phyloP scores from a whole-genome alignment of 1,140 invertebrate genomes.

The Drosophila seguyi region DNA sequence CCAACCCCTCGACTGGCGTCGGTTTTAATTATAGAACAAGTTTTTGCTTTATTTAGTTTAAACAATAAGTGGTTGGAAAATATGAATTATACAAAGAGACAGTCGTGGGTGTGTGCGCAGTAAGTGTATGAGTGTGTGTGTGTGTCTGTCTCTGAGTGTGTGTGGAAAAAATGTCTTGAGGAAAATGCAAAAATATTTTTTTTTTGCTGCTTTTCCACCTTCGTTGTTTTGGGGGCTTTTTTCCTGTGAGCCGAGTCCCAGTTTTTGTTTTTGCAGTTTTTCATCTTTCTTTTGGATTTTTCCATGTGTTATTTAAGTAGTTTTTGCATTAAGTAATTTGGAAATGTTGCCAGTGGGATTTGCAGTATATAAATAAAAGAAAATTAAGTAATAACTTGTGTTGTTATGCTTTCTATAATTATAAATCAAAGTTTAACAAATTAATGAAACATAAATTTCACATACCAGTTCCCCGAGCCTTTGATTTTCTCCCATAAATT shows the following conservation, averaged over 20 bases:
- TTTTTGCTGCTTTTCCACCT: constrained; percentile 24
- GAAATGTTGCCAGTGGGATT: constrained; percentile 10
- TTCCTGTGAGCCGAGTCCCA: constrained; percentile 35
- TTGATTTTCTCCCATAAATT: not conserved
- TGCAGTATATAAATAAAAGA: not conserved
- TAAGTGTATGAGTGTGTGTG: constrained; percentile 13
- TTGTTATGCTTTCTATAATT: not conserved
- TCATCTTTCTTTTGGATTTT: constrained; percentile 19
- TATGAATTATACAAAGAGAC: constrained; percentile 76
- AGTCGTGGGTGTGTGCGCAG: constrained; percentile 18
- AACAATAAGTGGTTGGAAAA: constrained; percentile 80
- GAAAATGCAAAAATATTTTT: constrained; percentile 72
- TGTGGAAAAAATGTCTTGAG: constrained; percentile 63
- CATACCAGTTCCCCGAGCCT: no score
- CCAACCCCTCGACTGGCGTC: constrained; percentile 39
- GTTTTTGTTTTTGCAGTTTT: constrained; percentile 36
- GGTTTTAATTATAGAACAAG: constrained; percentile 80
- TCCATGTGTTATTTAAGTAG: constrained; percentile 28
- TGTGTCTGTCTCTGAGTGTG: not conserved
- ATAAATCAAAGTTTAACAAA: not conserved
- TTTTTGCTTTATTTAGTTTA: constrained; percentile 81
- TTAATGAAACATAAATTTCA: not conserved
- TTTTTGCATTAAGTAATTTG: constrained; percentile 56
- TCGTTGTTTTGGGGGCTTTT: constrained; percentile 37
- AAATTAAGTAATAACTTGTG: not conserved